phyloP scores from a whole-genome alignment of 2,113 vertebrate genomes.

The Cacatua alba region DNA sequence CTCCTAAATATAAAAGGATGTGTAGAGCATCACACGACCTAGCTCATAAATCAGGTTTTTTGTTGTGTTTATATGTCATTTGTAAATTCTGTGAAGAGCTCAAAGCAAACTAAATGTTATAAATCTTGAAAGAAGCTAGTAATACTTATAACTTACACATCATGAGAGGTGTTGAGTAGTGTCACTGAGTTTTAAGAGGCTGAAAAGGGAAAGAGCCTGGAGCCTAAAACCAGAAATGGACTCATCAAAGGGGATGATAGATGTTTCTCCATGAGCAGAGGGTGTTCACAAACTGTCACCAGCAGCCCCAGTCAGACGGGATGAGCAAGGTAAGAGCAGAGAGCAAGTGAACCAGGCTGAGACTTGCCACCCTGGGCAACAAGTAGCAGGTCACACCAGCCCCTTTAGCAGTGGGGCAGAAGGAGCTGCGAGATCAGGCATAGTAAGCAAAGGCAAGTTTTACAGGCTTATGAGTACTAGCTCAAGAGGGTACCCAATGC shows the following conservation, averaged over 20 bases:
- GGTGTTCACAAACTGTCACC: not conserved
- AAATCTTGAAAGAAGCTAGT: constrained; percentile 11
- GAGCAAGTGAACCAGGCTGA: not conserved
- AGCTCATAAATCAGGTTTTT: constrained; percentile 23
- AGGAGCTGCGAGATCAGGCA: not conserved
- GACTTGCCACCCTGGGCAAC: fast-evolving
- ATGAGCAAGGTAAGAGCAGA: not conserved
- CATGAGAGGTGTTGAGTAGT: not conserved
- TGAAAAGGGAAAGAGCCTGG: not conserved
- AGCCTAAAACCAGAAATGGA: not conserved
- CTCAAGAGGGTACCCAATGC: not conserved
- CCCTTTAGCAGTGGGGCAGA: not conserved
- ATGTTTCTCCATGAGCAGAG: not conserved
- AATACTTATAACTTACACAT: not conserved
- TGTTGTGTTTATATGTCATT: not conserved
- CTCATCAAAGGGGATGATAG: not conserved
- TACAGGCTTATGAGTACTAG: not conserved
- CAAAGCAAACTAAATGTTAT: not conserved
- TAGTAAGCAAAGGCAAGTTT: not conserved
- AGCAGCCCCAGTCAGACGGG: not conserved
- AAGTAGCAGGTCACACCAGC: not conserved
- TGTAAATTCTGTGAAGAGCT: constrained; percentile 35
- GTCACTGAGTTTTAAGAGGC: not conserved
- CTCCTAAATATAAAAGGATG: not conserved
- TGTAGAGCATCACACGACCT: not conserved